Base-by-base conservation (phyloP, 2,113 vertebrate genomes). In the Otis tarda region DNA sequence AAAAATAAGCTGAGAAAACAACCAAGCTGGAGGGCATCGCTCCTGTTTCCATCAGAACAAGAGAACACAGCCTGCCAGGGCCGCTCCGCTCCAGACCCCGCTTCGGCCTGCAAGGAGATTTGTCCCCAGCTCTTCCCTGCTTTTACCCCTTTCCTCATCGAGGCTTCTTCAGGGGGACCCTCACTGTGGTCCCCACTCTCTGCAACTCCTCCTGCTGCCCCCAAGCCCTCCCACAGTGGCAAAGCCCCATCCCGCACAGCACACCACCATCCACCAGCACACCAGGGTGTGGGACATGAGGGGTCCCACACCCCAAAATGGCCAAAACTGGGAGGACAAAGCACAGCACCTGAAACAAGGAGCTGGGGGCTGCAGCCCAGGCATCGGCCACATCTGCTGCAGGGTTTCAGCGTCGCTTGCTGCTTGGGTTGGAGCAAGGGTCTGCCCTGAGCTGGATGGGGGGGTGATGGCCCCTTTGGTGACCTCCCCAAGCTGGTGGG, bases 41-140 rank as follows among this genome's bases (percentile, higher is more conserved):
- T 95, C 28, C 75, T 6, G 90, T 93, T 95, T 61, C 94, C 93
- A 80, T 92, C 94, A 92, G 83, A 95, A 93, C 22, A 0, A 17
- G 23, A 64, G 63, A 92, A 63, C 23, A 1, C 43, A 80, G 79
- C 39, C 61, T 70, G 60, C 52, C 83, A 59, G 30, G 12, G 4
- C 61, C 2, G 16, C 49, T n/a, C 67, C 4, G 6, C 4, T 47
- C 14, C 25, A 27, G 3, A 39, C 52, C 43, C 57, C 0, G 0
- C 30, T 67, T 33, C 43, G 12, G 9, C 13, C 68, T 7, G 3
- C 61, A 28, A n/a, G 63, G 52, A 45, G 27, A 14, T 45, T 84
- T 88, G 43, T 85, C 25, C 39, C 27, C 8, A 8, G 7, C 18
- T 77, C 25, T 37, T 77, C 41, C 43, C 67, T 50, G 39, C 23